Conservation (phyloP, 2,797 vertebrate genomes). For the Rhyacichthys aspro region DNA sequence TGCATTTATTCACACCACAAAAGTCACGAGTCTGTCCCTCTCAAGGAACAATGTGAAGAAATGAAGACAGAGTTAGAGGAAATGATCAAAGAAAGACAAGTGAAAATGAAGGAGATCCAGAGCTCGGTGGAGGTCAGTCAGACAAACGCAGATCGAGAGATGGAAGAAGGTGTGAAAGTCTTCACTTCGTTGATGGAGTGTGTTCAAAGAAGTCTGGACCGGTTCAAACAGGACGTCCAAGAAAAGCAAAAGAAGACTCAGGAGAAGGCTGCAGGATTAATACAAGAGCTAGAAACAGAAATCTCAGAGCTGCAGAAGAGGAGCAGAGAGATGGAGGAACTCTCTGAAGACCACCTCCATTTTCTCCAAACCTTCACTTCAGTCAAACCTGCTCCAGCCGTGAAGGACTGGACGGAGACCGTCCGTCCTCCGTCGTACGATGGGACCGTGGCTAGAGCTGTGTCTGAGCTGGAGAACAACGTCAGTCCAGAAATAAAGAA, state of each 20-base stretch:
- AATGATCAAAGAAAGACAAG: slow-evolving; percentile 24
- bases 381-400: slow-evolving; percentile 1
- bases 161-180: not conserved
- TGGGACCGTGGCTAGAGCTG: not conserved
- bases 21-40: slow-evolving; percentile 13
- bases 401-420: not conserved
- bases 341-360: slow-evolving; percentile 6
- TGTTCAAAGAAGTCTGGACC: slow-evolving; percentile 4
- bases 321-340: not conserved
- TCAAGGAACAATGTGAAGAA: slow-evolving; percentile 17
- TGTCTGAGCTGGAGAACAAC: not conserved
- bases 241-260: not conserved
- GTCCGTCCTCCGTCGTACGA: not conserved
- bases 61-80: slow-evolving; percentile 4
- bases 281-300: not conserved
- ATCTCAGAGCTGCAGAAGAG: not conserved
- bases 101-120: slow-evolving; percentile 20
- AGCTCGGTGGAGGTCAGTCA: slow-evolving; percentile 15
- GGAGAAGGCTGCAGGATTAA: not conserved
- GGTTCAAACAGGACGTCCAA: not conserved
- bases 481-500: not conserved
- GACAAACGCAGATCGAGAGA: slow-evolving; percentile 8
- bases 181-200: slow-evolving; percentile 12
- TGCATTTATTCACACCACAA: slow-evolving; percentile 15
- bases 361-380: slow-evolving; percentile 7